Evolutionary conservation across 2,888 invertebrate genomes (phyloP).

Genomic region (Harpalus rubripes): DNA sequence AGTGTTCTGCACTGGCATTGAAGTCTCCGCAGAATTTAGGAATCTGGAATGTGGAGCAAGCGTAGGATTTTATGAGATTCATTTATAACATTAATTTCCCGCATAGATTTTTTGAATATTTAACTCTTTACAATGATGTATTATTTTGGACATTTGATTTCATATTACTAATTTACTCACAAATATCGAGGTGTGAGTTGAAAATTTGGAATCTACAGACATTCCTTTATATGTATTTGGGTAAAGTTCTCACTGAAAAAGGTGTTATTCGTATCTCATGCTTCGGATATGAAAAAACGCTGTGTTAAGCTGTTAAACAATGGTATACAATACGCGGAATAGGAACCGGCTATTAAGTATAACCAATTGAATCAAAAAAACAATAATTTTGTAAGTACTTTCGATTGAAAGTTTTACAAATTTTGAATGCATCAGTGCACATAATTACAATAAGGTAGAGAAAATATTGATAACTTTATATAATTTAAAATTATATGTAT

Average conservation of each 20-base stretch:
- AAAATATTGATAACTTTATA: conserved; percentile 40
- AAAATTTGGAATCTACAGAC: no score
- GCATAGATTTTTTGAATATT: background rate
- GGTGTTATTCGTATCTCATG: no score
- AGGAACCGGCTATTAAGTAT: conserved; percentile 37
- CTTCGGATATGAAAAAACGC: no score
- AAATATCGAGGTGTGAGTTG: no score
- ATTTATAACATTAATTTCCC: background rate
- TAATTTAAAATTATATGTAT: conserved; percentile 40
- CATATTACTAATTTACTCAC: no score
- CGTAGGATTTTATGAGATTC: conserved; percentile 15
- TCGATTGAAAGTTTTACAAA: conserved; percentile 49
- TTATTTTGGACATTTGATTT: no score
- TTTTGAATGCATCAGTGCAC: conserved; percentile 38
- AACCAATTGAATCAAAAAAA: conserved; percentile 31
- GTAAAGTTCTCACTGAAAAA: no score
- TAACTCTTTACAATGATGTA: no score
- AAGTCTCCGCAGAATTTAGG: conserved; percentile 24
- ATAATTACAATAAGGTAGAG: conserved; percentile 25
- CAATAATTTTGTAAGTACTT: conserved; percentile 39
- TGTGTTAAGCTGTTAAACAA: background rate
- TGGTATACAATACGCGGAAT: conserved; percentile 23
- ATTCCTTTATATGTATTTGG: no score
- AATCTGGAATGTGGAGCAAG: conserved; percentile 38
- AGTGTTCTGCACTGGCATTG: conserved; percentile 34